Conservation (phyloP, 2,888 invertebrate genomes). For the Scotopteryx bipunctaria region DNA sequence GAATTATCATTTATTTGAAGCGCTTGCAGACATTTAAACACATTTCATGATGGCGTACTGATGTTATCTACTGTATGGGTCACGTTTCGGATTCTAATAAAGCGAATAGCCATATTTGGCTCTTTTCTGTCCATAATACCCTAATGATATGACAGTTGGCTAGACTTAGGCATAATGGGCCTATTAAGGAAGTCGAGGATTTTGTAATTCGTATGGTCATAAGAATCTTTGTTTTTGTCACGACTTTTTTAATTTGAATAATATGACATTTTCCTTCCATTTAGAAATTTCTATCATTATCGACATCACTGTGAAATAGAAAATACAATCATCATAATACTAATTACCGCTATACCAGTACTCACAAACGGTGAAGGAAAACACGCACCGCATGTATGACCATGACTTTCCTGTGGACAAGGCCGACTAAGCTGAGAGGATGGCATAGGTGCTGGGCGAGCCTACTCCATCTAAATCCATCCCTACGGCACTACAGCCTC, state of each 20-base stretch:
- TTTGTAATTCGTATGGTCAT: conserved; percentile 17
- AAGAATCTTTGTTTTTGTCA: conserved; percentile 2
- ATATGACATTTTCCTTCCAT: not conserved
- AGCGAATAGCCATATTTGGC: conserved; percentile 43
- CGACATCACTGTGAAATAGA: too few relatives aligned
- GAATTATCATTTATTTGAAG: conserved; percentile 25
- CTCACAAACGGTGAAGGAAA: too few relatives aligned
- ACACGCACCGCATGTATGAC: too few relatives aligned
- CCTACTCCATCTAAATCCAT: too few relatives aligned
- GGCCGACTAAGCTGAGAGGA: too few relatives aligned
- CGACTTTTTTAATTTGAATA: not conserved
- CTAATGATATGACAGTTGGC: conserved; percentile 37
- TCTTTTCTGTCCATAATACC: conserved; percentile 33
- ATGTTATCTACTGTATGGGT: conserved; percentile 42
- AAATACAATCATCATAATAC: too few relatives aligned
- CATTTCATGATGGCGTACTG: conserved; percentile 30
- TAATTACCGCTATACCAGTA: too few relatives aligned
- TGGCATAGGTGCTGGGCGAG: too few relatives aligned
- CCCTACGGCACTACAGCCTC: too few relatives aligned
- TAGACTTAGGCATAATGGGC: conserved; percentile 34
- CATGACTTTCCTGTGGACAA: too few relatives aligned
- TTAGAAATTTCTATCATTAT: too few relatives aligned
- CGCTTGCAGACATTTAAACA: conserved; percentile 22
- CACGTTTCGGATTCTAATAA: conserved; percentile 51
- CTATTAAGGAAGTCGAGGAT: conserved; percentile 31